phyloP scores from a whole-genome alignment of 2,113 vertebrate genomes.

The Siniperca chuatsi region DNA sequence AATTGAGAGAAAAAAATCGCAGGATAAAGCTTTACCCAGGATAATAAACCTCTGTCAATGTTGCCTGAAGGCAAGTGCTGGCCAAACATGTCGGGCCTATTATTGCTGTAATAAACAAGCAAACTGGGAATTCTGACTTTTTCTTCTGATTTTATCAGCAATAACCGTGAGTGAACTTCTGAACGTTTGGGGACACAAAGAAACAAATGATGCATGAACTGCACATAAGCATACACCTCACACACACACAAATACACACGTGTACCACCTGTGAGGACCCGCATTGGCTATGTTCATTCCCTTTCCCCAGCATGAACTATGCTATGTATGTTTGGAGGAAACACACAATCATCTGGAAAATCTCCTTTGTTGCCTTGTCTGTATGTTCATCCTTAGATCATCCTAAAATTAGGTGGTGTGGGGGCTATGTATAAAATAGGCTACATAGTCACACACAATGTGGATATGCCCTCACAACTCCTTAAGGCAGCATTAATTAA shows the following conservation, averaged over 20 bases:
- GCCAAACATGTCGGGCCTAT: constrained; percentile 33
- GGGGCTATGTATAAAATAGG: background rate
- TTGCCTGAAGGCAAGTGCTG: constrained; percentile 34
- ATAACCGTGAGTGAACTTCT: constrained; percentile 20
- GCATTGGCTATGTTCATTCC: background rate
- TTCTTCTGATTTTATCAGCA: constrained; percentile 10
- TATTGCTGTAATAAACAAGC: constrained; percentile 45
- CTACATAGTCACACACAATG: background rate
- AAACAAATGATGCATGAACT: constrained; percentile 19
- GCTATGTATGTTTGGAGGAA: background rate
- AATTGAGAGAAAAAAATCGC: background rate
- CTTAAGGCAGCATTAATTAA: background rate
- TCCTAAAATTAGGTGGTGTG: background rate
- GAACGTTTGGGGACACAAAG: constrained; percentile 14
- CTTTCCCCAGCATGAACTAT: background rate
- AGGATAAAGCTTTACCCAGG: constrained; percentile 13
- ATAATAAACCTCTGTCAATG: constrained; percentile 34
- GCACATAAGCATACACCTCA: background rate
- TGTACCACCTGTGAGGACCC: background rate
- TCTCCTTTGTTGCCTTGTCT: background rate
- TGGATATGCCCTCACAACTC: background rate
- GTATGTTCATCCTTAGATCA: background rate
- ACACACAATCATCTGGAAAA: background rate
- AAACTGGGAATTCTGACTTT: constrained; percentile 31
- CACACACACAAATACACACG: background rate